Percentiles rank a stretch among this genome's conserved stretches.
Evolutionary conservation across 2,113 vertebrate species (phyloP).

Genomic region (Colius striatus): DNA sequence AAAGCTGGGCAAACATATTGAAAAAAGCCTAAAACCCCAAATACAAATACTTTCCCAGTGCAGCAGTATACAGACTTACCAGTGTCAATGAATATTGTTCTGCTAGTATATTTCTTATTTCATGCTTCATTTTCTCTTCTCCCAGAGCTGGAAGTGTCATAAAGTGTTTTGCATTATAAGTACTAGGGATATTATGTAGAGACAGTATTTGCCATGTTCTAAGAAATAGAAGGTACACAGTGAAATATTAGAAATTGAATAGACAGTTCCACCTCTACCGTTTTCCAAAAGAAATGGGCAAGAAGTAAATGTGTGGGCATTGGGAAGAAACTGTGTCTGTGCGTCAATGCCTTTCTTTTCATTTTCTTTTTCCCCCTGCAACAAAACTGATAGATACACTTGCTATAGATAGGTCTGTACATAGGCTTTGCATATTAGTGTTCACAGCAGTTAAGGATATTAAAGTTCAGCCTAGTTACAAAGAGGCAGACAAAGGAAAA

Average conservation of each 20-base stretch:
- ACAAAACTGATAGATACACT: not conserved
- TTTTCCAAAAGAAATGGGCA: not conserved
- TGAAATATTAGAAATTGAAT: constrained; percentile 24
- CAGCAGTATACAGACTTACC: constrained; percentile 39
- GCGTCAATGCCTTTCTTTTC: not conserved
- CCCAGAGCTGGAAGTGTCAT: constrained; percentile 66
- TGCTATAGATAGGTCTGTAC: not conserved
- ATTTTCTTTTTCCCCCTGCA: fast-evolving
- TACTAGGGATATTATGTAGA: constrained; percentile 59
- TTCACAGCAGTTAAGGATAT: not conserved
- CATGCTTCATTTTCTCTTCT: constrained; percentile 76
- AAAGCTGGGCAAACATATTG: not conserved
- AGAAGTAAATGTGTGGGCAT: not conserved
- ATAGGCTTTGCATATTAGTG: not conserved
- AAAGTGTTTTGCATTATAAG: constrained; percentile 70
- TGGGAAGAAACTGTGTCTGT: not conserved
- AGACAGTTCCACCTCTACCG: not conserved
- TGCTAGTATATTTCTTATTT: constrained; percentile 76
- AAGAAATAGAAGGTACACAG: constrained; percentile 7
- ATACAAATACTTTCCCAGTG: constrained; percentile 15
- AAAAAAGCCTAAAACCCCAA: not conserved
- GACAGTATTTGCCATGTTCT: constrained; percentile 52
- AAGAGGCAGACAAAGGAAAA: not conserved
- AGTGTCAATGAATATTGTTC: constrained; percentile 73
- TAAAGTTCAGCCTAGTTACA: constrained; percentile 2